Conservation (phyloP, 2,888 invertebrate species). For the Brachyopa scutellaris region DNA sequence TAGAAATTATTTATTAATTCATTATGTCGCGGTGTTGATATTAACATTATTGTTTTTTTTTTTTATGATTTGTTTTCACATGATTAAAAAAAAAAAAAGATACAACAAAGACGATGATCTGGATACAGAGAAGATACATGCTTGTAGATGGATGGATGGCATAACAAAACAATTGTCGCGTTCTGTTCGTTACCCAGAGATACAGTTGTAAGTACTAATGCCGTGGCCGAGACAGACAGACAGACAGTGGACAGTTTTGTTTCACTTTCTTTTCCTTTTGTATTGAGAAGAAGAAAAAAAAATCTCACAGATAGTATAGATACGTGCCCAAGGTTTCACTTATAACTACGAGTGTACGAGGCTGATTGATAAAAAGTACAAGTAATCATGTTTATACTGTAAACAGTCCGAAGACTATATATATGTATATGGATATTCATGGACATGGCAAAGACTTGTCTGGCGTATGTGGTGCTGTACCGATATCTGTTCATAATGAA, state of each 20-base stretch:
- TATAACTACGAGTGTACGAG: constrained; percentile 10
- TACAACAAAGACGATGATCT: not conserved
- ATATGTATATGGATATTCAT: constrained; percentile 8
- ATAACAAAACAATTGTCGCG: constrained; percentile 54
- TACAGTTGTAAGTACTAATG: too few species aligned
- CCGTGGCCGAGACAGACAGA: too few species aligned
- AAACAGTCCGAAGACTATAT: not conserved
- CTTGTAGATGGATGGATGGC: constrained; percentile 4
- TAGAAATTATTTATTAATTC: constrained; percentile 47
- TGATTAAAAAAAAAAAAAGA: not conserved
- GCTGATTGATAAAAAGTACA: constrained; percentile 27
- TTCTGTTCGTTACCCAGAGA: constrained; percentile 31
- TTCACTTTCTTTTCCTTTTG: constrained; percentile 70
- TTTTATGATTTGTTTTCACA: constrained; percentile 11
- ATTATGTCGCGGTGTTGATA: constrained; percentile 33
- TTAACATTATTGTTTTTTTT: constrained; percentile 7
- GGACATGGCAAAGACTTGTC: constrained; percentile 30
- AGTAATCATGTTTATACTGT: constrained; percentile 30
- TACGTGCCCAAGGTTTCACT: constrained; percentile 63
- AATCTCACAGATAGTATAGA: constrained; percentile 33
- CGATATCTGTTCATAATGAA: not conserved
- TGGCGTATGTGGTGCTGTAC: not conserved
- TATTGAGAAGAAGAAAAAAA: constrained; percentile 59
- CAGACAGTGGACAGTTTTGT: constrained; percentile 49
- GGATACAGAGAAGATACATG: constrained; percentile 15